Evolutionary conservation across 2,113 vertebrate species (phyloP).

Genomic region (Toxotes chatareus): DNA sequence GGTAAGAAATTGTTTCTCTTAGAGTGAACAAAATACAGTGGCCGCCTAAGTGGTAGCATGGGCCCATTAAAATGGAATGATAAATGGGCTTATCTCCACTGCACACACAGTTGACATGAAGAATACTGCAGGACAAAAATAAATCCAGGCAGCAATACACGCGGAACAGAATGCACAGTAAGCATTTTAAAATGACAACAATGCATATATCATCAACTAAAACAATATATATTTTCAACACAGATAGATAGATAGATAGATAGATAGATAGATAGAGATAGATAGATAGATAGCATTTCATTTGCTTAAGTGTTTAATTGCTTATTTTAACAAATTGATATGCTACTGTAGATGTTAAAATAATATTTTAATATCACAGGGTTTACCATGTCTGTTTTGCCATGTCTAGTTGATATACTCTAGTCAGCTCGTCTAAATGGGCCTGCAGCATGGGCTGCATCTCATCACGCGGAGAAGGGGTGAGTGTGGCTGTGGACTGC

Average conservation of each 20-base stretch:
- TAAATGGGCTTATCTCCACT: slow-evolving; percentile 76
- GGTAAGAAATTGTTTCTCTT: slow-evolving; percentile 58
- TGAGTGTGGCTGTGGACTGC: slow-evolving; percentile 97
- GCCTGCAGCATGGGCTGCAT: slow-evolving; percentile 98
- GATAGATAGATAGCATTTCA: too few species aligned
- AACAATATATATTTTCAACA: not conserved
- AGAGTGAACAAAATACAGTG: slow-evolving; percentile 63
- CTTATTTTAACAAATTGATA: too few species aligned
- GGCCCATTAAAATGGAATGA: slow-evolving; percentile 76
- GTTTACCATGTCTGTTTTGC: slow-evolving; percentile 95
- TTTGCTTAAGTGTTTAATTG: too few species aligned
- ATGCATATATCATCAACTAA: slow-evolving; percentile 6
- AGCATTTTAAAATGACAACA: slow-evolving; percentile 51
- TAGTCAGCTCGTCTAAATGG: slow-evolving; percentile 95
- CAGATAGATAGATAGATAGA: not conserved
- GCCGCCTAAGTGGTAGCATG: slow-evolving; percentile 66
- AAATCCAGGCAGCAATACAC: slow-evolving; percentile 52
- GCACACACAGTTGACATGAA: slow-evolving; percentile 66
- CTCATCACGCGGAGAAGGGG: slow-evolving; percentile 95
- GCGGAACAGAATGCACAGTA: slow-evolving; percentile 39
- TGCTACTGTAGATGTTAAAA: too few species aligned
- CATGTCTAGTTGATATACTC: slow-evolving; percentile 98
- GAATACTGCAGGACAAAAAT: slow-evolving; percentile 52
- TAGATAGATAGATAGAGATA: not conserved
- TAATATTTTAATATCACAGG: not conserved